phyloP scores from a whole-genome alignment of 2,113 vertebrate genomes.

The Onychorhynchus coronatus region DNA sequence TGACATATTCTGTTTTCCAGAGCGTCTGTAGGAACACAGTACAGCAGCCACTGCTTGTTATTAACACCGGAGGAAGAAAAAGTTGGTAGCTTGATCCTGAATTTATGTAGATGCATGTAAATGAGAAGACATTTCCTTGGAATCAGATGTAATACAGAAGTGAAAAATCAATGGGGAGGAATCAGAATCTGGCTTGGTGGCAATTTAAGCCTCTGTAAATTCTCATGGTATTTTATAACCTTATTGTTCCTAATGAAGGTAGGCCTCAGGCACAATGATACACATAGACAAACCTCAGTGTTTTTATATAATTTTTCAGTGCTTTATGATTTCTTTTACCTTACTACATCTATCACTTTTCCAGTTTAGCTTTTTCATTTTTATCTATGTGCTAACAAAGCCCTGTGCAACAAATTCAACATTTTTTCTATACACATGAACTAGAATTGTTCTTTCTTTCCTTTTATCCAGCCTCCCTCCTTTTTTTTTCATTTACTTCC shows the following conservation, averaged over 20 bases:
- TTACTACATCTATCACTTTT: neutral
- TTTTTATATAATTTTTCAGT: neutral
- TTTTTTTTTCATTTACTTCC: neutral
- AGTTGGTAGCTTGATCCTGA: neutral
- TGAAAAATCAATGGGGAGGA: neutral
- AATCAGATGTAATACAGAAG: neutral
- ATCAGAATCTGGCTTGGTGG: neutral
- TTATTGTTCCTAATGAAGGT: neutral
- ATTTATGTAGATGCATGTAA: conserved; percentile 19
- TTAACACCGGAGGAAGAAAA: neutral
- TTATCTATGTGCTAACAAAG: neutral
- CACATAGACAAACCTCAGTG: neutral
- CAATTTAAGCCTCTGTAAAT: neutral
- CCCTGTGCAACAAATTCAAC: neutral
- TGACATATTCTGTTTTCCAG: conserved; percentile 25
- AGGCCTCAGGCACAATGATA: neutral
- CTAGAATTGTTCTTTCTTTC: neutral
- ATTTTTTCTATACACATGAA: neutral
- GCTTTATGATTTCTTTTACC: neutral
- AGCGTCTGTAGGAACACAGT: neutral
- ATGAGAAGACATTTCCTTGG: conserved; percentile 1
- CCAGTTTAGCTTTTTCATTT: neutral
- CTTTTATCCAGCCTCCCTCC: neutral
- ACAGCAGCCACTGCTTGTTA: neutral
- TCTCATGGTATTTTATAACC: neutral